Evolutionary conservation across 2,113 vertebrate genomes (phyloP), one percentile per base, ranked within the genome.

Genomic region (Passerina amoena): DNA sequence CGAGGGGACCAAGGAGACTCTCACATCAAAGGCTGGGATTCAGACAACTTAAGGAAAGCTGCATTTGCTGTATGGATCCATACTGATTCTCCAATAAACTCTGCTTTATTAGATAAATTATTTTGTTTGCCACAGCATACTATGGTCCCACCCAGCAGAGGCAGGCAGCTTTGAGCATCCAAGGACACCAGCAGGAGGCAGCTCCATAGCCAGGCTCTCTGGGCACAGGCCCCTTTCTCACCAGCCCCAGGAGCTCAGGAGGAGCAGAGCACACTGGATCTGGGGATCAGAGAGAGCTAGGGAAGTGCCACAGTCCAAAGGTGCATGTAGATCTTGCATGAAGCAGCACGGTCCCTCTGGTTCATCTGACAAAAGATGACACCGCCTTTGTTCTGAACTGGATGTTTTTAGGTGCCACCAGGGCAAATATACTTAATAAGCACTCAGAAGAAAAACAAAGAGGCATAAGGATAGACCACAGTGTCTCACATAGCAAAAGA

Each of bases 1-100:
- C 0, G 0, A 84, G 37, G 18, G 18, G 35, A 57, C 15, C 11
- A 16, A 33, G 9, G 28, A 81, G 28, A 42, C 9, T 76, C 50
- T 40, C 44, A 56, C 19, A 59, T 44, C 47, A 40, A 86, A 56
- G 14, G 18, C 27, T 93, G 68, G 27, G 64, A 69, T 92, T 93
- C 33, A 90, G 47, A 50, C 66, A 82, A 10, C 31, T 47, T 86
- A 57, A n/a, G 60, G 31, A 11, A 86, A 88, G 33, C 35, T 73
- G 23, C 17, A 15, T 77, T 51, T 88, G 66, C 71, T 71, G 27
- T 51, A 63, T 40, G 35, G 59, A 47, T 65, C 86, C 2, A 1
- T 54, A 69, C 33, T 73, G 33, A 73, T 61, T 88, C 24, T 77
- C 31, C 50, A 73, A 4, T 61, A 61, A 63, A 45, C 22, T 83